Conservation (phyloP, 2,113 vertebrate genomes). For the Megaceryle torquata region DNA sequence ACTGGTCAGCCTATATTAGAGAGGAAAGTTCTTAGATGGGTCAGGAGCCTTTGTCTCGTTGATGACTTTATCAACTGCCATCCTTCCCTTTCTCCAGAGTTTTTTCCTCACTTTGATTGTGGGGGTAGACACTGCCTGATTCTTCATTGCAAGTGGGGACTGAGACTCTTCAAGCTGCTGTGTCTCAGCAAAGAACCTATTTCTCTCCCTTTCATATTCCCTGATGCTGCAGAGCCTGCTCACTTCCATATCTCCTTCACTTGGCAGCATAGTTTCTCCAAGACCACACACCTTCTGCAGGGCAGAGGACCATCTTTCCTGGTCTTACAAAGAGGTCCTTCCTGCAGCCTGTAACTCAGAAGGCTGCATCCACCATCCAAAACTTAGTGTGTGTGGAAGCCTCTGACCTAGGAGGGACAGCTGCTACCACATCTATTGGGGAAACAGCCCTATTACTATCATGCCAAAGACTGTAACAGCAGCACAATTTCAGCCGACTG, state of each 20-base stretch:
- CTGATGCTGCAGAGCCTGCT: not conserved
- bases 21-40: not conserved
- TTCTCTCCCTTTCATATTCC: not conserved
- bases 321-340: not conserved
- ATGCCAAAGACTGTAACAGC: not conserved
- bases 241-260: accelerated
- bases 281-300: accelerated
- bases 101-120: not conserved
- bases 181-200: not conserved
- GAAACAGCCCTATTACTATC: not conserved
- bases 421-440: not conserved
- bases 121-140: not conserved
- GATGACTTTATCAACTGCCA: not conserved
- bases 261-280: not conserved
- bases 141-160: not conserved
- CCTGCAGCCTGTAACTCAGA: not conserved
- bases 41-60: not conserved
- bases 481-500: accelerated
- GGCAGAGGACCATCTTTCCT: not conserved
- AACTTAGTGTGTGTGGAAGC: not conserved
- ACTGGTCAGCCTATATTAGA: not conserved
- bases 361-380: accelerated
- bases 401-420: not conserved
- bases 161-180: not conserved
- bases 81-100: not conserved